Evolutionary conservation across 2,113 vertebrate genomes (phyloP).

Genomic region (Taxidea taxus): DNA sequence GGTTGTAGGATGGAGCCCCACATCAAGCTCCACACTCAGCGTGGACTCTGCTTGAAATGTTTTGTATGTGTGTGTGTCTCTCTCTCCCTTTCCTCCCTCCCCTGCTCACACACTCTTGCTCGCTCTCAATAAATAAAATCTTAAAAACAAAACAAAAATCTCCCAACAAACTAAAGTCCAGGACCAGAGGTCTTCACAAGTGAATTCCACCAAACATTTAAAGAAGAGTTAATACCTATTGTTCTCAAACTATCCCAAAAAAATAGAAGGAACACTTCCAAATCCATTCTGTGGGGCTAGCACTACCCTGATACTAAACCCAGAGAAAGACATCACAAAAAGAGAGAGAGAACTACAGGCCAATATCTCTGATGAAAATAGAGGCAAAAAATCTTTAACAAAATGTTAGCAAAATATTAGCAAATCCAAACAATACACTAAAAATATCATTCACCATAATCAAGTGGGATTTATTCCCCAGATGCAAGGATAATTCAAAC

Average conservation of each 20-base stretch:
- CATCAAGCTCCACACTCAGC: neutral
- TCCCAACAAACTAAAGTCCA: neutral
- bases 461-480: neutral
- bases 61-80: neutral
- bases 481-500: neutral
- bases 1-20: neutral
- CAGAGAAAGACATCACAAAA: neutral
- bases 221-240: neutral
- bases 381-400: neutral
- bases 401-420: neutral
- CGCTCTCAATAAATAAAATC: neutral
- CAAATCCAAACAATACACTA: neutral
- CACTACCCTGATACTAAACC: neutral
- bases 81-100: neutral
- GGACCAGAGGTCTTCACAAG: neutral
- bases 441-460: neutral
- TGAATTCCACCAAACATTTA: neutral
- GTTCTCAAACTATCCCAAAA: neutral
- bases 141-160: neutral
- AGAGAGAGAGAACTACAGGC: neutral
- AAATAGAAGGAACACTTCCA: neutral
- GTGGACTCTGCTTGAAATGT: neutral
- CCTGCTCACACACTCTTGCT: neutral
- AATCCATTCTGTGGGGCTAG: neutral
- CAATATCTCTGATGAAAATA: neutral